Percentiles rank a stretch among this genome's conserved stretches.
Evolutionary conservation across 1,140 invertebrate species (phyloP).

Genomic region (Nylanderia fulva): DNA sequence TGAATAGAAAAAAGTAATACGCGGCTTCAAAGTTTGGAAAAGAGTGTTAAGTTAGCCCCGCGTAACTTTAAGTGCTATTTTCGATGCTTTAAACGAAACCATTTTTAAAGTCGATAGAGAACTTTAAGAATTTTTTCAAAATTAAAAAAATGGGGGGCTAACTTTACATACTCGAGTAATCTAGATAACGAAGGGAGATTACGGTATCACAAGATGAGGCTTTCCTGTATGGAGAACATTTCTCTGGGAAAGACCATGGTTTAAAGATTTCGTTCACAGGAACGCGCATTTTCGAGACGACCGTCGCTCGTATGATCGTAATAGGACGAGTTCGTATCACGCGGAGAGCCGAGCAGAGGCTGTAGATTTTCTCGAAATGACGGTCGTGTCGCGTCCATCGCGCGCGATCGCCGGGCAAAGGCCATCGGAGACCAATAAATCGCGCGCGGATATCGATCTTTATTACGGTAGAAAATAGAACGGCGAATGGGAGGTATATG

Average conservation of each 20-base stretch:
- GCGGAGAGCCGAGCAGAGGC: neutral
- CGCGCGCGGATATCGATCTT: constrained; percentile 57
- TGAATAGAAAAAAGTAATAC: no score
- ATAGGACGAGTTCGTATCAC: constrained; percentile 42
- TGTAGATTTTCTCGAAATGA: constrained; percentile 54
- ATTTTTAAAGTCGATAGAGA: no score
- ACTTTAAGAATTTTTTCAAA: no score
- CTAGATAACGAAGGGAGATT: neutral
- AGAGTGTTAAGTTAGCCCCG: no score
- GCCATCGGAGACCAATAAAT: constrained; percentile 60
- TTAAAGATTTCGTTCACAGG: neutral
- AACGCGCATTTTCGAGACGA: neutral
- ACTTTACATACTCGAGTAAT: no score
- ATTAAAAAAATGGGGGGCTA: no score
- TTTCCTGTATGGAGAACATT: neutral
- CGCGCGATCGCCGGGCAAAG: constrained; percentile 40
- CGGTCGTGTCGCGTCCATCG: constrained; percentile 50
- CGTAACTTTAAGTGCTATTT: no score
- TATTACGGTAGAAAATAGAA: constrained; percentile 55
- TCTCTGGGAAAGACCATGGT: neutral
- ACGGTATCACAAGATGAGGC: no score
- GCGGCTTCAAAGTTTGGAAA: no score
- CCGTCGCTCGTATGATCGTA: constrained; percentile 9
- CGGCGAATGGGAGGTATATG: constrained; percentile 22
- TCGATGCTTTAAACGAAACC: no score